Evolutionary conservation across 1,140 invertebrate genomes (phyloP).

Genomic region (Panagrolaimus sp.): DNA sequence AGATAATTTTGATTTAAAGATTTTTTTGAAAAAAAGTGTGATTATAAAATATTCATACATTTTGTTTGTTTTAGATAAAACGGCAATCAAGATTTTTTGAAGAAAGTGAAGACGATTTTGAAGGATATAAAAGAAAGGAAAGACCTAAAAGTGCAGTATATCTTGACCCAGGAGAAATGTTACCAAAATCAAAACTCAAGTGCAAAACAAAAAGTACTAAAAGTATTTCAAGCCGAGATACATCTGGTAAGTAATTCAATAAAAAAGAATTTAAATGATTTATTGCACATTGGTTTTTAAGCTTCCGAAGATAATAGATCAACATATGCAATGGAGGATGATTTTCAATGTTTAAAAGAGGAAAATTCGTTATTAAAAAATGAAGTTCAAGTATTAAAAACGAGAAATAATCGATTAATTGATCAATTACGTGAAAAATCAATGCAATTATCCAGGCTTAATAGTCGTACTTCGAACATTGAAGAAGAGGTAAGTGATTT

Average conservation of each 20-base stretch:
- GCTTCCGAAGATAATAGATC: background rate
- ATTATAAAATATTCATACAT: too few species aligned
- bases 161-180: background rate
- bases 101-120: slow-evolving; percentile 5
- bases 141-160: slow-evolving; percentile 2
- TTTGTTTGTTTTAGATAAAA: too few species aligned
- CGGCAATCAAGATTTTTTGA: background rate
- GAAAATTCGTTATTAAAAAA: background rate
- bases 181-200: background rate
- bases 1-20: too few species aligned
- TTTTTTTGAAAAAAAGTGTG: too few species aligned
- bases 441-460: background rate
- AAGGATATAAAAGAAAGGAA: background rate
- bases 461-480: background rate
- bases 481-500: slow-evolving; percentile 2
- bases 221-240: background rate
- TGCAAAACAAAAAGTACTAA: slow-evolving; percentile 6
- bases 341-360: background rate
- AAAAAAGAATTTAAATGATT: too few species aligned
- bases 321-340: background rate
- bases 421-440: slow-evolving; percentile 11
- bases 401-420: background rate
- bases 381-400: background rate
- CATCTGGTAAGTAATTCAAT: too few species aligned
- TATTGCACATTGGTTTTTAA: too few species aligned